A percentile compares a stretch with the other conserved stretches of the same genome.
Conservation (phyloP, 2,888 invertebrate genomes). For the Netelia fuscicornis region DNA sequence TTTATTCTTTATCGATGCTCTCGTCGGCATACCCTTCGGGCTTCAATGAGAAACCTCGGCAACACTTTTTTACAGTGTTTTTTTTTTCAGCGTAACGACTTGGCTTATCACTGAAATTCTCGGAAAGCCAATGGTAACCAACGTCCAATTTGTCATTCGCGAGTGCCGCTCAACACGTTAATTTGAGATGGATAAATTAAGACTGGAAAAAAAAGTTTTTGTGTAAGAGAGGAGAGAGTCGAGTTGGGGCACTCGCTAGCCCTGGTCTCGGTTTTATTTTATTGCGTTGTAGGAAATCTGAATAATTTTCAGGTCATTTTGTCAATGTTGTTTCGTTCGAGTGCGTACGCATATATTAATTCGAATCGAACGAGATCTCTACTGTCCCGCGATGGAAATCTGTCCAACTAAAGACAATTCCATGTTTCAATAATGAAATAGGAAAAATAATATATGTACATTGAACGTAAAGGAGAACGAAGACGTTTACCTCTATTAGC, state of each 20-base stretch:
- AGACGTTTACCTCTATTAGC: slow-evolving; percentile 2
- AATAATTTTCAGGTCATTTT: neutral
- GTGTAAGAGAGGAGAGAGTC: neutral
- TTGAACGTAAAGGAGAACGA: neutral
- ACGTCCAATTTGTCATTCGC: slow-evolving; percentile 43
- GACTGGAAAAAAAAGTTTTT: slow-evolving; percentile 15
- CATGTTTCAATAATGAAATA: neutral
- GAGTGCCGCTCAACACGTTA: slow-evolving; percentile 32
- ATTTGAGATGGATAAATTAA: slow-evolving; percentile 32
- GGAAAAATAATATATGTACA: too few species aligned
- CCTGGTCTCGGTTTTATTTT: slow-evolving; percentile 7
- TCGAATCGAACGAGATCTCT: neutral
- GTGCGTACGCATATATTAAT: neutral
- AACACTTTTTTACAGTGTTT: slow-evolving; percentile 9
- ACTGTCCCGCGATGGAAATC: too few species aligned
- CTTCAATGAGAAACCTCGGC: slow-evolving; percentile 34
- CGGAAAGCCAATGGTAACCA: slow-evolving; percentile 42
- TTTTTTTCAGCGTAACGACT: slow-evolving; percentile 2
- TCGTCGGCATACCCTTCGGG: slow-evolving; percentile 47
- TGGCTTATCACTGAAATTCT: slow-evolving; percentile 60
- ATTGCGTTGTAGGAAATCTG: neutral
- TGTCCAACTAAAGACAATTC: neutral
- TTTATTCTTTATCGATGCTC: slow-evolving; percentile 62
- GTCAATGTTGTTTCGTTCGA: neutral
- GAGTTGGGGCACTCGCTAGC: neutral